Conservation (phyloP, 30 jellyfish, hydroid and myxozoan genomes). For the Haliclystus octoradiatus region DNA sequence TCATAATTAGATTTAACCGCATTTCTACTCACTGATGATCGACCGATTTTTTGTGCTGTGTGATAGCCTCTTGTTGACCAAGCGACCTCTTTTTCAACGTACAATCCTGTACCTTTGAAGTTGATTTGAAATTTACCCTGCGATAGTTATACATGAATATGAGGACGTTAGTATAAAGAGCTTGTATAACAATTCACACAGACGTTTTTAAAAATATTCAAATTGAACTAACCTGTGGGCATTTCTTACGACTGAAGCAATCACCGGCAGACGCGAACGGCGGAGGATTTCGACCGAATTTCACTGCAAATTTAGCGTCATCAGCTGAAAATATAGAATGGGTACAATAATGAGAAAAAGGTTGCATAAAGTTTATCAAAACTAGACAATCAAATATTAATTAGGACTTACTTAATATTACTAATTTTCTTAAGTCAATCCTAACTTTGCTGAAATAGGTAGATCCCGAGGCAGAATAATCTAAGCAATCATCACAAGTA, state of each 20-base stretch:
- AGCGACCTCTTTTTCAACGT: constrained; percentile 56
- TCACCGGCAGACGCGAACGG: constrained; percentile 96
- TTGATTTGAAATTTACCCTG: constrained; percentile 90
- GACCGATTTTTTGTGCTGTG: constrained; percentile 66
- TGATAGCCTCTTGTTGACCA: constrained; percentile 89
- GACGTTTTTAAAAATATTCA: too few species aligned
- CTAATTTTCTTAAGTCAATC: constrained; percentile 54
- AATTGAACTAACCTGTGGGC: constrained; percentile 62
- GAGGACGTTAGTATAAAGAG: too few species aligned
- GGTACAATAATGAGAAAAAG: too few species aligned
- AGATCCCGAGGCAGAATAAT: constrained; percentile 93
- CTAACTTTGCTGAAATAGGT: constrained; percentile 89
- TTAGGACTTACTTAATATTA: constrained; percentile 57
- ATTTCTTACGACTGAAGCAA: constrained; percentile 64
- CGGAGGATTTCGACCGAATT: constrained; percentile 97
- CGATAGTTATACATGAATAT: not conserved
- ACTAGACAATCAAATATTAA: too few species aligned
- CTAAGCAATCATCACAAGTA: constrained; percentile 67
- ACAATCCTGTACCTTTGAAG: constrained; percentile 67
- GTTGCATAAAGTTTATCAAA: too few species aligned
- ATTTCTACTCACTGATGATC: constrained; percentile 43
- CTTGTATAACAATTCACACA: too few species aligned
- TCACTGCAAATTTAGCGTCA: constrained; percentile 86
- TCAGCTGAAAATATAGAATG: constrained; percentile 42
- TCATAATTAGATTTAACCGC: too few species aligned